Evolutionary conservation across 2,888 invertebrate species (phyloP).

Genomic region (Macaria liturata): DNA sequence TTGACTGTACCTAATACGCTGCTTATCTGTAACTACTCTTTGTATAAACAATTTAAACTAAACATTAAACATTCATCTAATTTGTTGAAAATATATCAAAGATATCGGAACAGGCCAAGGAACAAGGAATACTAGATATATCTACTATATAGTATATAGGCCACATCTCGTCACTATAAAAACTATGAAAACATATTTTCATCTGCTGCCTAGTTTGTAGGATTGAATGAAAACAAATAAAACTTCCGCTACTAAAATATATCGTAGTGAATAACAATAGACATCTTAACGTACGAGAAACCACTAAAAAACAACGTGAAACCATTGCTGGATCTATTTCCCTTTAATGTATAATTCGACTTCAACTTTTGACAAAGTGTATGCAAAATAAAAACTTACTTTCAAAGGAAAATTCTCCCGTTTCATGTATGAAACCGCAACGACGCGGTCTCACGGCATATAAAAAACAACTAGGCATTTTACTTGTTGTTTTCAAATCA

Average conservation of each 20-base stretch:
- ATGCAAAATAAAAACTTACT: constrained; percentile 47
- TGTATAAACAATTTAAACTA: too few species aligned
- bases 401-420: constrained; percentile 50
- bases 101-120: too few species aligned
- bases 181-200: constrained; percentile 14
- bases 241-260: constrained; percentile 10
- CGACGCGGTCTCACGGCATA: constrained; percentile 58
- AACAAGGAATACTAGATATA: too few species aligned
- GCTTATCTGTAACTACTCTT: too few species aligned
- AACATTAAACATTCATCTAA: too few species aligned
- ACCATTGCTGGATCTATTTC: too few species aligned
- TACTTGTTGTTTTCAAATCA: constrained; percentile 34
- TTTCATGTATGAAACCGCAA: constrained; percentile 63
- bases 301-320: too few species aligned
- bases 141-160: not conserved
- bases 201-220: constrained; percentile 6
- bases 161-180: constrained; percentile 8
- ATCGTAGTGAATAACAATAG: not conserved
- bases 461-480: constrained; percentile 73
- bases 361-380: too few species aligned
- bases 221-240: constrained; percentile 19
- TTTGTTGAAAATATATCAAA: too few species aligned
- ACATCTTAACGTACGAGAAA: not conserved
- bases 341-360: too few species aligned
- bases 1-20: too few species aligned